These are phyloP conservation scores for Lacanobia oleracea DNA, from an alignment of 2,888 invertebrate genomes.

Conservation along the genomic window DNA sequence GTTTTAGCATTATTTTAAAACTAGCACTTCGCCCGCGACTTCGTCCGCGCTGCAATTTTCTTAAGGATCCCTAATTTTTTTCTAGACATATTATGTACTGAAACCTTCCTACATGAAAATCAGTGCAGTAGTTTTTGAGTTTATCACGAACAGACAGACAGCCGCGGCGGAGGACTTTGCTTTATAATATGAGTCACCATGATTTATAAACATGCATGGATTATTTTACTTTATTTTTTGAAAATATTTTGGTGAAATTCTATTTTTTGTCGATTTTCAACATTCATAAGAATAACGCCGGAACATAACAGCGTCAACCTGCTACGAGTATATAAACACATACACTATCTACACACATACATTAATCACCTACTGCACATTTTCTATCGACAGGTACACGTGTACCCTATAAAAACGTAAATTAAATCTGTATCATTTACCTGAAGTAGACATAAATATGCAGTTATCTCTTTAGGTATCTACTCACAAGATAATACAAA, in stretches of 20 bases:
- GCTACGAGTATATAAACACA: neutral
- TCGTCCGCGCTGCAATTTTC: no score
- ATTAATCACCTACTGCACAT: constrained; percentile 14
- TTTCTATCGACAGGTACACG: constrained; percentile 23
- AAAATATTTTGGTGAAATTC: neutral
- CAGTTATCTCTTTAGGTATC: no score
- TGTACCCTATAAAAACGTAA: constrained; percentile 2
- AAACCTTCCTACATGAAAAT: no score
- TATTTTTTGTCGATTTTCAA: neutral
- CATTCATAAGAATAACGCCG: neutral
- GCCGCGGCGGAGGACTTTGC: no score
- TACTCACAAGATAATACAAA: neutral
- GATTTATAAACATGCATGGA: neutral
- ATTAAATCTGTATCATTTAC: neutral
- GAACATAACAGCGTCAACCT: neutral
- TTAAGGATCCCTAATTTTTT: no score
- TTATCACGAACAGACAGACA: no score
- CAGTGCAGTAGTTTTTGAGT: no score
- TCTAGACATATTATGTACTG: no score
- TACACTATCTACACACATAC: neutral
- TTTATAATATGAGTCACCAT: no score
- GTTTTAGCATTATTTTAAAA: neutral
- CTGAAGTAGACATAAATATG: neutral
- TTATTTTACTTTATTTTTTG: neutral
- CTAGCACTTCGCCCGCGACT: no score